phyloP scores from a whole-genome alignment of 2,797 vertebrate species.

The Masticophis lateralis region DNA sequence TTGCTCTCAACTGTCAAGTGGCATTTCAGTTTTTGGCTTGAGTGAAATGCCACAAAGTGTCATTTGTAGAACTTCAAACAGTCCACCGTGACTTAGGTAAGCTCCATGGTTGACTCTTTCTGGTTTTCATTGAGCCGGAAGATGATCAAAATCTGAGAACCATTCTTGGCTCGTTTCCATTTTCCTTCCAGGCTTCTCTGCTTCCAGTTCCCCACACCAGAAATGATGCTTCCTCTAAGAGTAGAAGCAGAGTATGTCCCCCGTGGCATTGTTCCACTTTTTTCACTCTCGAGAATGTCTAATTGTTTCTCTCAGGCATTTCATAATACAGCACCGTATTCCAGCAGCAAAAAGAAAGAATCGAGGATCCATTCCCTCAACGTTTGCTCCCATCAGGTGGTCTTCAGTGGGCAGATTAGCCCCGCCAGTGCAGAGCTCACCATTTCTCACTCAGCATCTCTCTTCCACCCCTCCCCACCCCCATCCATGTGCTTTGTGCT shows the following conservation, averaged over 20 bases:
- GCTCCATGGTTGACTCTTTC: background rate
- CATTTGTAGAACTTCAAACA: background rate
- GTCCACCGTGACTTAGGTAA: background rate
- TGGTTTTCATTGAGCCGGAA: background rate
- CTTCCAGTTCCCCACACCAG: background rate
- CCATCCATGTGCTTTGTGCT: conserved; percentile 14
- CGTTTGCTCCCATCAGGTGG: background rate
- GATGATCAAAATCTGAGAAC: background rate
- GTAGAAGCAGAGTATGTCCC: background rate
- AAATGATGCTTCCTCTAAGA: background rate
- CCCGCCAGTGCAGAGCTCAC: background rate
- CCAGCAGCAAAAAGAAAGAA: background rate
- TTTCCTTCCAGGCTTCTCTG: background rate
- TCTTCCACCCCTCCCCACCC: fast-evolving
- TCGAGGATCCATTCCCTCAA: background rate
- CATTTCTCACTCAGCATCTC: background rate
- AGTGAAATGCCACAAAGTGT: background rate
- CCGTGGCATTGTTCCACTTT: background rate
- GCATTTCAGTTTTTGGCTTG: background rate
- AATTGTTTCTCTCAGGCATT: background rate
- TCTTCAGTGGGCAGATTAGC: background rate
- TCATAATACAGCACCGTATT: background rate
- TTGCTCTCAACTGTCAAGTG: background rate
- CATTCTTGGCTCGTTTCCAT: background rate
- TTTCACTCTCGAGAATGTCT: background rate